Evolutionary conservation across 2,888 invertebrate species (phyloP), one percentile per base, ranked within the genome.

Genomic region (Strigamia crassipes): DNA sequence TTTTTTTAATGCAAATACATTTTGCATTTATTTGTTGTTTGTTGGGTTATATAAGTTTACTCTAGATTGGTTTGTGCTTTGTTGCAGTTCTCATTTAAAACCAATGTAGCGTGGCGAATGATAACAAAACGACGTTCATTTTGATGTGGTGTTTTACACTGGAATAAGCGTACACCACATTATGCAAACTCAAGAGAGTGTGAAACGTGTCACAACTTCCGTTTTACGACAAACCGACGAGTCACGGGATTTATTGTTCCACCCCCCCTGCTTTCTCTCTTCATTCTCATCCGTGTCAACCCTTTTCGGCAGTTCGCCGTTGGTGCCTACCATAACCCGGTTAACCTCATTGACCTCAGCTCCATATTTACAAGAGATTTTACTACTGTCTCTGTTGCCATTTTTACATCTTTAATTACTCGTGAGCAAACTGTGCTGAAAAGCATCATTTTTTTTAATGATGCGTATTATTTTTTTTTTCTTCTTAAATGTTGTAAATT

Each of bases 111-210:
- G 73, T 73, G 73, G 12, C 73, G 31, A 73, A 73, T 31, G 73
- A 73, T 73, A 73, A 73, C 73, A 73, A 73, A 73, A 73, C 73
- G 73, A 31, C 73, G 56, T 56, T 56, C 56, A 56, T 56, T 56
- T 56, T 56, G 18, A 56, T 56, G 56, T 56, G 27, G 31, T 73
- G 73, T 73, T 73, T 73, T 73, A 73, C 73, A 73, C 73, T 73
- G 73, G 73, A 73, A 73, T 73, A 73, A 73, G 31, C 73, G 73
- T 31, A 73, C 73, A 73, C 73, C 73, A 31, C 73, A 73, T 73
- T 73, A 73, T 73, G 73, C 73, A 31, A 73, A 73, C 73, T 73
- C 73, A 73, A 73, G 73, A 73, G 73, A 73, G 73, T 73, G 73
- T 73, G 73, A 73, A 73, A 73, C 73, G 31, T 73, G 73, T 73